Conservation (phyloP, 1,140 invertebrate species). For the Mya arenaria region DNA sequence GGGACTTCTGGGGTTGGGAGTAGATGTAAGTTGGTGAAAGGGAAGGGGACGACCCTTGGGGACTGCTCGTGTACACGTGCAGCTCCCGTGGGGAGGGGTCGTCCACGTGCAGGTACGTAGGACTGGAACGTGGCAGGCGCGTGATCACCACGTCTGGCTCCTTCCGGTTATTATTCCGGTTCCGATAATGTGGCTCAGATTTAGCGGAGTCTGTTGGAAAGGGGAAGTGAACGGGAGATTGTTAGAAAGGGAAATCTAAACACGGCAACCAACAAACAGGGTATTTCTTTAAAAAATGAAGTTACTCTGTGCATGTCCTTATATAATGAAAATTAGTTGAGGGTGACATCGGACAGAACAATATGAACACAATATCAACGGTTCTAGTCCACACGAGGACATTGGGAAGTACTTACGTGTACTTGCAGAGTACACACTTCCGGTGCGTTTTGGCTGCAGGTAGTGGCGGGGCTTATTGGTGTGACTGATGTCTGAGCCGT, state of each 20-base stretch:
- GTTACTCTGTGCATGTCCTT: too few relatives aligned
- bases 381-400: too few relatives aligned
- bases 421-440: slow-evolving; percentile 39
- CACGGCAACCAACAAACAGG: too few relatives aligned
- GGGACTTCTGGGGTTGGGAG: slow-evolving; percentile 23
- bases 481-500: slow-evolving; percentile 41
- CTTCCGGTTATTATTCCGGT: slow-evolving; percentile 10
- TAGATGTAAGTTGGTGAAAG: slow-evolving; percentile 53
- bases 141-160: slow-evolving; percentile 48
- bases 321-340: too few relatives aligned
- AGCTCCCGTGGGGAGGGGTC: slow-evolving; percentile 1
- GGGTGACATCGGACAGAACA: too few relatives aligned
- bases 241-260: not conserved
- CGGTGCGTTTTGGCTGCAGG: slow-evolving; percentile 26
- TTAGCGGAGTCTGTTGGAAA: slow-evolving; percentile 32
- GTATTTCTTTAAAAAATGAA: too few relatives aligned
- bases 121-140: slow-evolving; percentile 24
- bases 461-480: slow-evolving; percentile 10
- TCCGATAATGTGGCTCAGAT: slow-evolving; percentile 15
- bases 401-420: slow-evolving; percentile 25
- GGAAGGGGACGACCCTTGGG: slow-evolving; percentile 44
- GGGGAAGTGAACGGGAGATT: not conserved
- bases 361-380: too few relatives aligned
- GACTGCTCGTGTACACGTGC: slow-evolving; percentile 51
- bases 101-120: slow-evolving; percentile 1